Evolutionary conservation across 1,140 invertebrate genomes (phyloP).

Genomic region (Caenorhabditis brenneri): DNA sequence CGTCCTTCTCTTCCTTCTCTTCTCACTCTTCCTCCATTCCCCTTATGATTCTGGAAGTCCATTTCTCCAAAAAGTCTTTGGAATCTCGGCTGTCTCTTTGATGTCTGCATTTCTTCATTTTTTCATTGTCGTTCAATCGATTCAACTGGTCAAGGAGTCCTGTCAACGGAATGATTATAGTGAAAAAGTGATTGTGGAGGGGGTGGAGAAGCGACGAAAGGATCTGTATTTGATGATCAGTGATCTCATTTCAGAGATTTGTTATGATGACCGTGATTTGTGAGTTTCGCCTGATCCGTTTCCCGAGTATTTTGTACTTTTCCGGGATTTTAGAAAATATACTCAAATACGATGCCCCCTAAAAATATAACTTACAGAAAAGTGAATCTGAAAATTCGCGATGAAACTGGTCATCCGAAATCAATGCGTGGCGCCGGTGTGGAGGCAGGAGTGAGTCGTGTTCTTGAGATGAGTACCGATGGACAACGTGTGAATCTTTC

Average conservation of each 20-base stretch:
- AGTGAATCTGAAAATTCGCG: neutral
- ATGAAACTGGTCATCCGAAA: constrained; percentile 21
- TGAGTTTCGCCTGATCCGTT: neutral
- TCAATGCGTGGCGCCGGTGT: constrained; percentile 28
- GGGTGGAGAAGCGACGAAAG: neutral
- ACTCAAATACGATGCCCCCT: too few relatives aligned
- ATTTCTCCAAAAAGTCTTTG: neutral
- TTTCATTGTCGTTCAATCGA: neutral
- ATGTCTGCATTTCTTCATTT: neutral
- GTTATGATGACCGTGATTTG: neutral
- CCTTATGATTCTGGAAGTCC: neutral
- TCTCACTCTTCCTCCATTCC: neutral
- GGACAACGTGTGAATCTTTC: neutral
- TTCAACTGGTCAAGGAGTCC: neutral
- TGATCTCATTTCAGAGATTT: neutral
- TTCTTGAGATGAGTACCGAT: constrained; percentile 2
- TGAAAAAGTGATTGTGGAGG: constrained; percentile 15
- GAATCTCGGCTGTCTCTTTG: neutral
- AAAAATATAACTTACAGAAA: neutral
- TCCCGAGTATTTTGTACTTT: too few relatives aligned
- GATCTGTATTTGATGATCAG: neutral
- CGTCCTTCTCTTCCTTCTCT: neutral
- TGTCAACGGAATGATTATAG: neutral
- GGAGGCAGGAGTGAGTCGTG: constrained; percentile 10
- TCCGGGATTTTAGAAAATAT: too few relatives aligned